Evolutionary conservation across 2,113 vertebrate genomes (phyloP), one percentile per base, ranked within the genome.

Genomic region (Rhabdomys dilectus): DNA sequence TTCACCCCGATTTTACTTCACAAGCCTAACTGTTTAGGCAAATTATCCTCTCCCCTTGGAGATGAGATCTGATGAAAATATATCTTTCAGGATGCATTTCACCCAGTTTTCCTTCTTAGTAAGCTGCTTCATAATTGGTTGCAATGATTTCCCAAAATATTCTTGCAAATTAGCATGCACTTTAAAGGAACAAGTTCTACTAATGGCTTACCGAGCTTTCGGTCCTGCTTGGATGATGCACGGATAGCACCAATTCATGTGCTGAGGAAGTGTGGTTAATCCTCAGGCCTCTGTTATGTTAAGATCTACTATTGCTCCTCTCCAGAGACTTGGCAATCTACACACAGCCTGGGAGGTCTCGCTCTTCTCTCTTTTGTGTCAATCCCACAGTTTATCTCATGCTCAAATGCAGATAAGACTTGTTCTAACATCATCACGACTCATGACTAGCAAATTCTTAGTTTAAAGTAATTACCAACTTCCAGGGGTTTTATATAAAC

Each of bases 101-200:
- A 5, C 21, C 15, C 76, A 91, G 48, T 16, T 90, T 96, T 93
- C 39, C 56, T 88, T 92, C 82, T 87, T 92, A 96, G 82, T 92
- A 78, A 84, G n/a, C 77, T 81, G 42, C 9, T 85, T 93, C 5
- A 31, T 80, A 96, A 96, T n/a, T 95, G 29, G 31, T 85, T 24
- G 60, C 11, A 88, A 42, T 80, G n/a, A 88, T 94, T 97, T 97
- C 91, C 93, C 88, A 70, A 73, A 75, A 94, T 39, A 6, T 88
- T 90, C 75, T 94, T 98, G 58, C 22, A 88, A 88, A 90, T 96
- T 85, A 95, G 64, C 10, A 64, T 96, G 97, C 53, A 91, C 62
- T 95, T 96, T 88, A 94, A 94, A 76, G 3, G 93, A 89, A 11
- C 26, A 90, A 81, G n/a, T 82, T 92, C 56, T 70, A 87, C 9